Percentiles rank a stretch among this genome's conserved stretches.
Conservation (phyloP, 2,113 vertebrate species). For the Odocoileus virginianus region DNA sequence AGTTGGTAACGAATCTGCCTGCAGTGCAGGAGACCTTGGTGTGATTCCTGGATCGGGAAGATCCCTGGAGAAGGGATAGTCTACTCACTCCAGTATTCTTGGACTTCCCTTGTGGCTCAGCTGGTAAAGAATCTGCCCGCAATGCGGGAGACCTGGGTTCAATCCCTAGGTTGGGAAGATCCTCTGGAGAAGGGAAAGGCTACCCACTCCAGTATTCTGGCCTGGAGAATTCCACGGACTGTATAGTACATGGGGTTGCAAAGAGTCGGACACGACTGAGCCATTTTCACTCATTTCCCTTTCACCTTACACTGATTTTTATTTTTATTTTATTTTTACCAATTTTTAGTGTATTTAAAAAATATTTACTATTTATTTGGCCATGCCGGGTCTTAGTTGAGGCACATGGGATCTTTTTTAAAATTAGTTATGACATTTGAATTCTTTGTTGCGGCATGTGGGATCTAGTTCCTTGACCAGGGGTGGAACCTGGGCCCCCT, state of each 20-base stretch:
- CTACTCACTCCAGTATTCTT: not conserved
- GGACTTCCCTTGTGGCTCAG: not conserved
- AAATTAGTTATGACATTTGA: not conserved
- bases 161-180: not conserved
- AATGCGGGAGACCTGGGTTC: not conserved
- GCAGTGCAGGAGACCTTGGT: not conserved
- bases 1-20: not conserved
- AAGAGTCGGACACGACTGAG: not conserved
- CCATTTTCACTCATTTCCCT: not conserved
- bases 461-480: not conserved
- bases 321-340: not conserved
- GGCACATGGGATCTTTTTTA: not conserved
- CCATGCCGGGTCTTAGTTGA: not conserved
- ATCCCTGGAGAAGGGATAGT: not conserved
- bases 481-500: not conserved
- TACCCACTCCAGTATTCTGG: not conserved
- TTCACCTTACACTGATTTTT: not conserved
- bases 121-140: not conserved
- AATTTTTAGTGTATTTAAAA: not conserved
- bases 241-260: not conserved
- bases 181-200: not conserved
- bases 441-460: not conserved
- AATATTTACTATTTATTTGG: not conserved
- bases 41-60: not conserved
- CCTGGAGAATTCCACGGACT: not conserved